phyloP scores from a whole-genome alignment of 2,113 vertebrate species.

The Calidris pygmaea region DNA sequence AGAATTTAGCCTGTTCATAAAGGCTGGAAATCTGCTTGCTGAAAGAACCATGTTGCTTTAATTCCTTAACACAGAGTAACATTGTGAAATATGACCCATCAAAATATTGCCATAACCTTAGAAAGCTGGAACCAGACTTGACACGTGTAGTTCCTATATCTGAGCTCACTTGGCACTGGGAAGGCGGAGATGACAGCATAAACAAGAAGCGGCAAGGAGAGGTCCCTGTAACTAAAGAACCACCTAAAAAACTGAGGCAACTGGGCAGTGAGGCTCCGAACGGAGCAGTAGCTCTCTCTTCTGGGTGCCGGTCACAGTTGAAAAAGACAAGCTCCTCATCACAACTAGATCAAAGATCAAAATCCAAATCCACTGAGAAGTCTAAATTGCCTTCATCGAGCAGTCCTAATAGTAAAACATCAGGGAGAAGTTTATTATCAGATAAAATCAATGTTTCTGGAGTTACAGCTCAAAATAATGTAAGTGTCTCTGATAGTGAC shows the following conservation, averaged over 20 bases:
- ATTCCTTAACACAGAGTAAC: slow-evolving; percentile 78
- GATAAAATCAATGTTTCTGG: not conserved
- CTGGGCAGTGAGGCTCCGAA: not conserved
- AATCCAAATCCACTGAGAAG: not conserved
- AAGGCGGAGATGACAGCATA: slow-evolving; percentile 76
- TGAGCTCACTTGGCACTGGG: slow-evolving; percentile 85
- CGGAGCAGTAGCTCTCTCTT: not conserved
- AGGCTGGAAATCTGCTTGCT: not conserved
- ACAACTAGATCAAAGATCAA: not conserved
- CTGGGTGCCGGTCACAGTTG: not conserved
- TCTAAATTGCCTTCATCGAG: not conserved
- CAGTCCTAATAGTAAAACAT: not conserved
- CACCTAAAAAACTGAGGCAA: not conserved
- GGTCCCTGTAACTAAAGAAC: slow-evolving; percentile 64
- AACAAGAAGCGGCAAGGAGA: slow-evolving; percentile 84
- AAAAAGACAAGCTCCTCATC: not conserved
- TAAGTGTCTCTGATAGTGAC: slow-evolving; percentile 54
- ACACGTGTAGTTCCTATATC: slow-evolving; percentile 71
- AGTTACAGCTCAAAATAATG: not conserved
- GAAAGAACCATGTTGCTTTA: not conserved
- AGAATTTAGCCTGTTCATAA: not conserved
- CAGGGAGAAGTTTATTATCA: not conserved
- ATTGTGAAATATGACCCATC: slow-evolving; percentile 92
- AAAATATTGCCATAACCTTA: slow-evolving; percentile 94
- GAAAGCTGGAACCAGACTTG: slow-evolving; percentile 77